Evolutionary conservation across 2,888 invertebrate genomes (phyloP).

Genomic region (Dichetophora obliterata): DNA sequence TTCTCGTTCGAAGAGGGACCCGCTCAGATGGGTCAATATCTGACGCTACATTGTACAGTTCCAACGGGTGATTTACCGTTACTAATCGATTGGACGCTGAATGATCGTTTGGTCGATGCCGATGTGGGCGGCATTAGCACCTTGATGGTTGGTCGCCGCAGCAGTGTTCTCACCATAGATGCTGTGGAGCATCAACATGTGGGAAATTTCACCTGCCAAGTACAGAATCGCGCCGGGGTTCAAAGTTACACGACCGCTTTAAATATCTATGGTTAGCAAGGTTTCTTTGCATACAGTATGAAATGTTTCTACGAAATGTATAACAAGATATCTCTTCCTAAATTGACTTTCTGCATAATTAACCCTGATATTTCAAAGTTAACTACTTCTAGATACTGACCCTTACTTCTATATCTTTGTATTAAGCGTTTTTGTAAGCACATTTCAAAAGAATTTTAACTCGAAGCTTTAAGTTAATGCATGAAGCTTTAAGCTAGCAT

Average conservation of each 20-base stretch:
- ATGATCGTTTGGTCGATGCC: constrained; percentile 73
- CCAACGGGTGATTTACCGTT: constrained; percentile 85
- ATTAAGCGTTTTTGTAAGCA: no score
- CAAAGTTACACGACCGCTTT: constrained; percentile 78
- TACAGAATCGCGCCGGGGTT: constrained; percentile 79
- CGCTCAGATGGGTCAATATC: constrained; percentile 80
- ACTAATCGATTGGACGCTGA: constrained; percentile 81
- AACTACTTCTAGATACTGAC: no score
- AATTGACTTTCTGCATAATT: no score
- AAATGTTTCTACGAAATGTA: neutral
- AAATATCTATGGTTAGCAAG: constrained; percentile 79
- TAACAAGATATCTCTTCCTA: neutral
- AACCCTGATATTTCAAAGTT: no score
- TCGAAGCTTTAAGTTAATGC: neutral
- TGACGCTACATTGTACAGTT: constrained; percentile 78
- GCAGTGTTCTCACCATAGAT: constrained; percentile 76
- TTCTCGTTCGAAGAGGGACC: constrained; percentile 84
- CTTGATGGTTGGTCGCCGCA: constrained; percentile 71
- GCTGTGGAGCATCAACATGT: constrained; percentile 77
- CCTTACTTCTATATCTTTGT: neutral
- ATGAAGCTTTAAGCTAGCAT: neutral
- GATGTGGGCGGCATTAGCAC: constrained; percentile 75
- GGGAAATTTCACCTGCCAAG: constrained; percentile 83
- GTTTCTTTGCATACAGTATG: neutral
- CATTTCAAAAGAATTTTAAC: no score